Conservation (phyloP, 2,888 invertebrate genomes). For the Drosophila phalerata region DNA sequence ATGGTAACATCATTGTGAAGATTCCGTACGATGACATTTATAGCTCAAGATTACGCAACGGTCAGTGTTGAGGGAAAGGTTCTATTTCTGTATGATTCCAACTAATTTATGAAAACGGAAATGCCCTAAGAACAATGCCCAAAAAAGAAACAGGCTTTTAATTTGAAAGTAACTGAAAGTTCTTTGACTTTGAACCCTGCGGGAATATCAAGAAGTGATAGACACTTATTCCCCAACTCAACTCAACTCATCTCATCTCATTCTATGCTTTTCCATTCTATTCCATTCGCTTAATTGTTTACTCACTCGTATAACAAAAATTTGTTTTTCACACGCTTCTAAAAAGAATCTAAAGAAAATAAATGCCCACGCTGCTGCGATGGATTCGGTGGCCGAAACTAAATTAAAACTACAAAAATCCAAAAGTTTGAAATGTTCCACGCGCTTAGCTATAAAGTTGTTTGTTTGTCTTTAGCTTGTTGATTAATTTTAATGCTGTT, state of each 20-base stretch:
- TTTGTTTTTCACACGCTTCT: slow-evolving; percentile 73
- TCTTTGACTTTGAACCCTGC: slow-evolving; percentile 65
- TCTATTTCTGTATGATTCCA: slow-evolving; percentile 20
- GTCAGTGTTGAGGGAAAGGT: slow-evolving; percentile 34
- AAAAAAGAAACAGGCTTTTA: slow-evolving; percentile 35
- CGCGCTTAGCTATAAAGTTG: slow-evolving; percentile 50
- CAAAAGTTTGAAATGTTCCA: slow-evolving; percentile 34
- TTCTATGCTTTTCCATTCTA: slow-evolving; percentile 35
- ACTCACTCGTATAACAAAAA: slow-evolving; percentile 47
- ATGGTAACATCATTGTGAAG: slow-evolving; percentile 17
- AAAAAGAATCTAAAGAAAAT: slow-evolving; percentile 17
- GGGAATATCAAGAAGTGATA: slow-evolving; percentile 27
- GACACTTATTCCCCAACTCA: slow-evolving; percentile 23
- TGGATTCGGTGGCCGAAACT: slow-evolving; percentile 22
- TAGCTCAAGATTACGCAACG: slow-evolving; percentile 55
- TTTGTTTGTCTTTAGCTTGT: slow-evolving; percentile 51
- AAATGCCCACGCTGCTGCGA: slow-evolving; percentile 39
- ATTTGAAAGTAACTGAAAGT: slow-evolving; percentile 71
- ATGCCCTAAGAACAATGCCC: slow-evolving; percentile 55
- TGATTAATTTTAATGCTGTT: slow-evolving; percentile 69
- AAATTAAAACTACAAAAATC: slow-evolving; percentile 25
- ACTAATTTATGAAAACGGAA: slow-evolving; percentile 73
- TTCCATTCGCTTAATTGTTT: slow-evolving; percentile 68
- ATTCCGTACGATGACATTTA: slow-evolving; percentile 59
- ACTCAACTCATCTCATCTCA: slow-evolving; percentile 23